Evolutionary conservation across 2,113 vertebrate species (phyloP).

Genomic region (Girardinichthys multiradiatus): DNA sequence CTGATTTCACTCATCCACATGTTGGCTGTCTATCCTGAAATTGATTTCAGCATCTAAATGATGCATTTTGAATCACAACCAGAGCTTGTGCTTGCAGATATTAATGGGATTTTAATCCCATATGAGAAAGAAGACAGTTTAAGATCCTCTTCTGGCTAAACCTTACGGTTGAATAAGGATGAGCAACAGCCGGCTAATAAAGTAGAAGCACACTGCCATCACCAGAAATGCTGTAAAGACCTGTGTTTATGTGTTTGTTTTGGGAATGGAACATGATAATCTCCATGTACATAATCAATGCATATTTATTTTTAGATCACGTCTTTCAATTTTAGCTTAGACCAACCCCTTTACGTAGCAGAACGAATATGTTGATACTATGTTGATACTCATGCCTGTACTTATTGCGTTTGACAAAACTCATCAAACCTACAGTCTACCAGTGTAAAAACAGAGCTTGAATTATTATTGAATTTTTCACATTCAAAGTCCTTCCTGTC

Average conservation of each 20-base stretch:
- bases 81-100: slow-evolving; percentile 10
- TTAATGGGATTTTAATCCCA: slow-evolving; percentile 47
- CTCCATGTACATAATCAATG: neutral
- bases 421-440: slow-evolving; percentile 2
- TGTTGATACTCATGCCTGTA: neutral
- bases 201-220: neutral
- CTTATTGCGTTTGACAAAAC: neutral
- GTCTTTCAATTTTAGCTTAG: neutral
- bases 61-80: slow-evolving; percentile 40
- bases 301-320: neutral
- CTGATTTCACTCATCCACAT: slow-evolving; percentile 4
- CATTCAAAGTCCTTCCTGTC: slow-evolving; percentile 1
- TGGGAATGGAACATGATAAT: too few species aligned
- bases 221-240: neutral
- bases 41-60: slow-evolving; percentile 35
- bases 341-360: neutral
- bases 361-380: neutral
- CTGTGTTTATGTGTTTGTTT: neutral
- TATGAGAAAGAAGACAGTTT: slow-evolving; percentile 10
- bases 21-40: slow-evolving; percentile 35
- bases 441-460: slow-evolving; percentile 18
- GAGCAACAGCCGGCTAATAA: neutral
- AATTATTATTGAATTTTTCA: slow-evolving; percentile 43
- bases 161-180: slow-evolving; percentile 2
- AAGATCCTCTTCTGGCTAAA: slow-evolving; percentile 12